Evolutionary conservation across 2,888 invertebrate species (phyloP).

Genomic region (Elegia similella): DNA sequence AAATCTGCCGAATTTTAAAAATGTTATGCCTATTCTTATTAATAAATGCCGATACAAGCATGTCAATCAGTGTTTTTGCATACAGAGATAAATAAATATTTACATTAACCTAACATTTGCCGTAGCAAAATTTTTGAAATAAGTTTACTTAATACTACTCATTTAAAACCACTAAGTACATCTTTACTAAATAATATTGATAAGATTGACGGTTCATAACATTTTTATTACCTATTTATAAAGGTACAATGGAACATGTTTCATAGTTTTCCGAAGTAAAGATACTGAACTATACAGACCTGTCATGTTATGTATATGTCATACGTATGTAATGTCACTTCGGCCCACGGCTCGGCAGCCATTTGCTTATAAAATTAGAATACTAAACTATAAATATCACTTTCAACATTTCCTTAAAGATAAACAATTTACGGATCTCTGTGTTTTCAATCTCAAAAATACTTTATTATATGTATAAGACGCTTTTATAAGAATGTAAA

Average conservation of each 20-base stretch:
- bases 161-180: too few species aligned
- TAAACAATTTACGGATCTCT: slow-evolving; percentile 18
- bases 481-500: slow-evolving; percentile 45
- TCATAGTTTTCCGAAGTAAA: too few species aligned
- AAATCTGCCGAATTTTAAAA: too few species aligned
- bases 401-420: slow-evolving; percentile 29
- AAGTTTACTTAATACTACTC: too few species aligned
- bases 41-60: too few species aligned
- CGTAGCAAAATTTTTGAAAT: too few species aligned
- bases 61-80: too few species aligned
- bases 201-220: too few species aligned
- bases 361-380: slow-evolving; percentile 80
- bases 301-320: slow-evolving; percentile 21
- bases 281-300: slow-evolving; percentile 2
- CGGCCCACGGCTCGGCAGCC: slow-evolving; percentile 76
- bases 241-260: too few species aligned
- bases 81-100: background rate
- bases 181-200: too few species aligned
- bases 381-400: slow-evolving; percentile 65
- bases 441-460: slow-evolving; percentile 23
- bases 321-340: slow-evolving; percentile 55
- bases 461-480: slow-evolving; percentile 21
- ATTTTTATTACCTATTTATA: too few species aligned
- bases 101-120: slow-evolving; percentile 8
- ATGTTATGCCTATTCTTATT: too few species aligned